Percentiles rank a stretch among this genome's conserved stretches.
Evolutionary conservation across 2,113 vertebrate species (phyloP).

Genomic region (Scomber japonicus): DNA sequence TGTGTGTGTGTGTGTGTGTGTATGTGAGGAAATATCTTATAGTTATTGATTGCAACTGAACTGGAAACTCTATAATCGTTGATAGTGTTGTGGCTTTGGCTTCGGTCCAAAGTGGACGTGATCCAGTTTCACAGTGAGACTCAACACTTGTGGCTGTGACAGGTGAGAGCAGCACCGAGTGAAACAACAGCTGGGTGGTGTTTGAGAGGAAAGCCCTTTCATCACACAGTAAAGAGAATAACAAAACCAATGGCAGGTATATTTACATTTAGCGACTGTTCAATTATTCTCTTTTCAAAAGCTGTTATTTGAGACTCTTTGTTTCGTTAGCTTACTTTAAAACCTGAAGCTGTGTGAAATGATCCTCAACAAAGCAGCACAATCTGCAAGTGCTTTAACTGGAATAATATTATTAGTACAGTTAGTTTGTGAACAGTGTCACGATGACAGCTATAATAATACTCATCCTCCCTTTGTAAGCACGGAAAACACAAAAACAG

Average conservation of each 20-base stretch:
- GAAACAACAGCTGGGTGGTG: constrained; percentile 35
- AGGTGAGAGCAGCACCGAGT: constrained; percentile 8
- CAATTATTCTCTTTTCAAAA: constrained; percentile 5
- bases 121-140: constrained; percentile 47
- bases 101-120: constrained; percentile 45
- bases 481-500: not conserved
- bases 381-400: not conserved
- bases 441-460: not conserved
- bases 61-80: constrained; percentile 31
- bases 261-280: constrained; percentile 19
- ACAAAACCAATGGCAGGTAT: constrained; percentile 46
- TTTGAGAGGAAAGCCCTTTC: constrained; percentile 64
- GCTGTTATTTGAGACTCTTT: constrained; percentile 21
- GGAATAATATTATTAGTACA: constrained; percentile 1
- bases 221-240: constrained; percentile 70
- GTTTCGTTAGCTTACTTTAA: constrained; percentile 26
- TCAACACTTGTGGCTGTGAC: constrained; percentile 24
- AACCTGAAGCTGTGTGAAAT: constrained; percentile 33
- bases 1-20: not conserved
- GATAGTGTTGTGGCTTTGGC: constrained; percentile 53
- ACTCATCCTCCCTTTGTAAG: constrained; percentile 4
- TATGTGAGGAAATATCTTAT: not conserved
- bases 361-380: not conserved
- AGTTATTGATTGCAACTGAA: constrained; percentile 48
- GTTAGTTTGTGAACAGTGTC: not conserved